A percentile compares a stretch with the other conserved stretches of the same genome.
These are phyloP conservation scores for Herminia tarsipennalis DNA, from an alignment of 2,888 invertebrate species.

Conservation along the genomic window DNA sequence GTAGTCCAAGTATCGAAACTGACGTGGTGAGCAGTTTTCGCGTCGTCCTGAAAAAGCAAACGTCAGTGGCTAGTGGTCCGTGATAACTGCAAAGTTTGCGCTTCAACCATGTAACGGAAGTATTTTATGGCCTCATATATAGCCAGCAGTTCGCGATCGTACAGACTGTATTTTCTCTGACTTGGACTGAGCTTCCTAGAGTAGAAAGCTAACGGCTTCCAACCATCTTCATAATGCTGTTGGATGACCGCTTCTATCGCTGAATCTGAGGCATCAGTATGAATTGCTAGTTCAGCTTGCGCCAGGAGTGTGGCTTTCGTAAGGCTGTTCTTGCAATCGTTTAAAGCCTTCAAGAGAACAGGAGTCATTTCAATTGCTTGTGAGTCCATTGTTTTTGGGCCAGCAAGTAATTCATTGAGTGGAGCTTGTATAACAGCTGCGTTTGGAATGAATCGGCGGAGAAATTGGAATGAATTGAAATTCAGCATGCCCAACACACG, in stretches of 20 bases:
- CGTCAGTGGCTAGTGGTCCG: conserved; percentile 33
- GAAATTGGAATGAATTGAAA: background rate
- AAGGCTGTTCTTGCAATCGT: background rate
- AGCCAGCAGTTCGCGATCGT: conserved; percentile 60
- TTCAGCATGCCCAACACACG: background rate
- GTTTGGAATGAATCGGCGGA: too few species aligned
- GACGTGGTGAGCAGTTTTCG: too few species aligned
- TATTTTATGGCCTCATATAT: conserved; percentile 55
- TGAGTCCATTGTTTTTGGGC: background rate
- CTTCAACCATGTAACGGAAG: too few species aligned
- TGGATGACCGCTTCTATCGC: conserved; percentile 1
- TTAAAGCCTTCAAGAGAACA: background rate
- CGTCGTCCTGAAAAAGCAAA: too few species aligned
- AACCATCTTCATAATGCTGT: background rate
- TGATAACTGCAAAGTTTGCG: conserved; percentile 16
- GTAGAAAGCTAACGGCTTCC: conserved; percentile 1
- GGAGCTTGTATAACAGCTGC: background rate
- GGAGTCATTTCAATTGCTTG: background rate
- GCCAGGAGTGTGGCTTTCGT: background rate
- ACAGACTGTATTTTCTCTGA: conserved; percentile 55
- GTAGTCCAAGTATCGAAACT: too few species aligned
- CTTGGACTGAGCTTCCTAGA: conserved; percentile 44
- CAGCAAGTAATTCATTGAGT: background rate
- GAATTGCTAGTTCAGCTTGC: background rate
- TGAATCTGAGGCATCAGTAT: background rate